Base-by-base conservation (phyloP, 2,113 vertebrate species). In the Chionis minor region DNA sequence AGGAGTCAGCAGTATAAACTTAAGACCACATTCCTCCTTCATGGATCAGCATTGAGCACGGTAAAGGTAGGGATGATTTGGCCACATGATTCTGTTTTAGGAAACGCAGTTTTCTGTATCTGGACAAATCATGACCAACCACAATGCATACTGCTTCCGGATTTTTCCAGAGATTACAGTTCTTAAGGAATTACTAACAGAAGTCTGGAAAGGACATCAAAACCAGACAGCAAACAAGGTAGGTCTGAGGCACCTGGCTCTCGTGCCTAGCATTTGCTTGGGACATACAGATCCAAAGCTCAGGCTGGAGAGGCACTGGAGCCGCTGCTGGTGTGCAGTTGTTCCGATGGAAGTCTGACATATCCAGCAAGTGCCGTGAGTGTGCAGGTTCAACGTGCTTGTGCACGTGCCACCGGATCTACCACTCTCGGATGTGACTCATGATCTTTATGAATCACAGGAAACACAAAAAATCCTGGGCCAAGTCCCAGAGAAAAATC, bases 331-430 rank as follows among this genome's bases (percentile, higher is more conserved):
- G 7, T 8, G 38, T 33, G 55, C 27, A 10, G 35, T 1, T 86
- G 33, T 4, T 56, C 63, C 70, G 61, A 8, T 52, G 3, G 6
- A 8, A 17, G 17, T 69, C 26, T 14, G 6, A 51, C 23, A 1
- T 8, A 7, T 2, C 14, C 81, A 47, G 7, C 4, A 0, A 2
- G 20, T 69, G 63, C 35, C 1, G 0, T 9, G 13, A 5, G 20
- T 12, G 26, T 70, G 42, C n/a, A 49, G 11, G 32, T 30, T 44
- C 55, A 45, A 2, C 0, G 3, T 6, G n/a, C 1, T 7, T 40
- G 21, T 79, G 61, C 74, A 32, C 0, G 0, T 40, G 33, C 14
- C 5, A 5, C 14, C 26, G n/a, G 8, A 14, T n/a, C 32, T 59
- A 9, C 56, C 17, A 12, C 62, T 51, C 71, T 80, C 0, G 0